phyloP scores from a whole-genome alignment of 2,888 invertebrate species.

The Zaprionus bogoriensis region DNA sequence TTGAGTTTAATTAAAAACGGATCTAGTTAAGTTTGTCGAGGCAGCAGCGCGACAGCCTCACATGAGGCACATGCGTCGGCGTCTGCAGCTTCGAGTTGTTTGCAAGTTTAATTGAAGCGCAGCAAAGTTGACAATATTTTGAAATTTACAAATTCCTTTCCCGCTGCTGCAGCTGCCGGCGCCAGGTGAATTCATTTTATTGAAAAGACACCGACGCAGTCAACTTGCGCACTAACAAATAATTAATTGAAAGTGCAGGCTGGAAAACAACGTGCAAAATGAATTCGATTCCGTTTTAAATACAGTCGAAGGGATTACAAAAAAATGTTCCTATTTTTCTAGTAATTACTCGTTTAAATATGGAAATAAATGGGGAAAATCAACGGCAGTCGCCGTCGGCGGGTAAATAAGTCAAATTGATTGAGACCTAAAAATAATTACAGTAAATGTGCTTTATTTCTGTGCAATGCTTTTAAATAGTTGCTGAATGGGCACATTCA shows the following conservation, averaged over 20 bases:
- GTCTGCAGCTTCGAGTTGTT: slow-evolving; percentile 35
- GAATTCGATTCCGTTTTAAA: not conserved
- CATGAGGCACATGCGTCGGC: slow-evolving; percentile 33
- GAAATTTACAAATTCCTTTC: slow-evolving; percentile 24
- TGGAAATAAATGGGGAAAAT: slow-evolving; percentile 18
- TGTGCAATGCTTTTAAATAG: not conserved
- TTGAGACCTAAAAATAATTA: slow-evolving; percentile 26
- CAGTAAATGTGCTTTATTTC: slow-evolving; percentile 13
- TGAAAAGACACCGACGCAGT: slow-evolving; percentile 4
- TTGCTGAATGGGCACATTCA: not conserved
- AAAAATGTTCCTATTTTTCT: slow-evolving; percentile 27
- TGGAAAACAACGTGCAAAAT: slow-evolving; percentile 25
- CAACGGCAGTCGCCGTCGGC: slow-evolving; percentile 3
- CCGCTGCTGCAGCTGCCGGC: no score
- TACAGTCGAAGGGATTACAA: not conserved
- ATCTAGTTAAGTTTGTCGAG: slow-evolving; percentile 57
- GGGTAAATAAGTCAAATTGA: slow-evolving; percentile 25
- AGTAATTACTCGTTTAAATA: slow-evolving; percentile 34
- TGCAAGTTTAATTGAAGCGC: slow-evolving; percentile 68
- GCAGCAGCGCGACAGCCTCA: no score
- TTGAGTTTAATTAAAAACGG: slow-evolving; percentile 76
- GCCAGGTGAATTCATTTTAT: slow-evolving; percentile 27
- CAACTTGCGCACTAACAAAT: slow-evolving; percentile 17
- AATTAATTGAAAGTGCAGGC: slow-evolving; percentile 43
- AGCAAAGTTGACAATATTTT: slow-evolving; percentile 58